phyloP scores from a whole-genome alignment of 2,888 invertebrate species.

The Melinaea menophilus region DNA sequence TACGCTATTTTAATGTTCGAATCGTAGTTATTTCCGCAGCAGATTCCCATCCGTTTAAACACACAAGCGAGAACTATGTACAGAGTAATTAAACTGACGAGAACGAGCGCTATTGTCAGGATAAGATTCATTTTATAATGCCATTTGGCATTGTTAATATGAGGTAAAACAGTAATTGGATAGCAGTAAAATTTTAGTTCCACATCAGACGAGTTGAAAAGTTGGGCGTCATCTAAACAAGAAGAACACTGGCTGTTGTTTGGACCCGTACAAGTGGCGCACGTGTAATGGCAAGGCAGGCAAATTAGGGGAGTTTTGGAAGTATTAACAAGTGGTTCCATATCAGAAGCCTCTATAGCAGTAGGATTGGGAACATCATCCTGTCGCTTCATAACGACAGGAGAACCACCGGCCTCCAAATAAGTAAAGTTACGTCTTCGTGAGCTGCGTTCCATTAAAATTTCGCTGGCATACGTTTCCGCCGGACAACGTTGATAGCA shows the following conservation, averaged over 20 bases:
- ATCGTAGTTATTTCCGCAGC: slow-evolving; percentile 51
- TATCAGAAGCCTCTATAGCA: slow-evolving; percentile 59
- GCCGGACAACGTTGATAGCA: slow-evolving; percentile 80
- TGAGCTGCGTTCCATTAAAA: slow-evolving; percentile 56
- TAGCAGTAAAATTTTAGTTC: slow-evolving; percentile 73
- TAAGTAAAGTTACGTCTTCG: slow-evolving; percentile 66
- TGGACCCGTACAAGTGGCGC: slow-evolving; percentile 82
- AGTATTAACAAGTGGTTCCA: slow-evolving; percentile 47
- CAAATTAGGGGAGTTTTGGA: slow-evolving; percentile 70
- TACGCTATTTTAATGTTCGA: slow-evolving; percentile 59
- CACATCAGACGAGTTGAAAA: slow-evolving; percentile 62
- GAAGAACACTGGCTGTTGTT: slow-evolving; percentile 82
- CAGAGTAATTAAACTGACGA: slow-evolving; percentile 48
- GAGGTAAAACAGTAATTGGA: slow-evolving; percentile 63
- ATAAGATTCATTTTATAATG: slow-evolving; percentile 66
- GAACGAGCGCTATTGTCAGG: slow-evolving; percentile 55
- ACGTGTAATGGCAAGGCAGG: slow-evolving; percentile 85
- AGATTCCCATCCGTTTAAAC: slow-evolving; percentile 46
- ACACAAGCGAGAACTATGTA: slow-evolving; percentile 50
- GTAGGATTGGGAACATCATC: slow-evolving; percentile 39
- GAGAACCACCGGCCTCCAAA: slow-evolving; percentile 42
- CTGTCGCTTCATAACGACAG: slow-evolving; percentile 53
- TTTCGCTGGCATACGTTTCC: slow-evolving; percentile 68
- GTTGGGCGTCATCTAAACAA: slow-evolving; percentile 82
- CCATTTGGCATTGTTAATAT: slow-evolving; percentile 65